Evolutionary conservation across 2,888 invertebrate genomes (phyloP).

Genomic region (Flabesymbios commensalis): DNA sequence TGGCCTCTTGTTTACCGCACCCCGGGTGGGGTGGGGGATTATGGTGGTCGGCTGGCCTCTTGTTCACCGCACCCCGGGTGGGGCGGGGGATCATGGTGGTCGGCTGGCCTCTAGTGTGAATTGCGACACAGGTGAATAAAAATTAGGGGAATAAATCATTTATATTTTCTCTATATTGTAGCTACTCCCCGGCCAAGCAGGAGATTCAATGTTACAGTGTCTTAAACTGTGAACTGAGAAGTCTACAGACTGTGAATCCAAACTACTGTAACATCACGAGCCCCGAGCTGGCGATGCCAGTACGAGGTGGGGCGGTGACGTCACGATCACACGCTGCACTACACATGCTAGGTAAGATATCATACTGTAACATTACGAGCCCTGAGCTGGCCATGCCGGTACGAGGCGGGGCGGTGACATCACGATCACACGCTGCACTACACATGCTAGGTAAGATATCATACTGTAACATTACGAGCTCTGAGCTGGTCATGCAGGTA

Average conservation of each 20-base stretch:
- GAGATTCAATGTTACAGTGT: constrained; percentile 81
- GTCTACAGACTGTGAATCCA: constrained; percentile 37
- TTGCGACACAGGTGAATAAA: too few species aligned
- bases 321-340: constrained; percentile 86
- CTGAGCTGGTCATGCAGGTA: constrained; percentile 81
- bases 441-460: constrained; percentile 73
- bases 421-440: constrained; percentile 85
- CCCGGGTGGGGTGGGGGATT: too few species aligned
- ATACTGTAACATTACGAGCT: constrained; percentile 70
- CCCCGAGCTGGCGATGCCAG: constrained; percentile 81
- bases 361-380: constrained; percentile 68
- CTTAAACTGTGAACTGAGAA: constrained; percentile 71
- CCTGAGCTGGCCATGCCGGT: constrained; percentile 83
- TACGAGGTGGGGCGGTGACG: constrained; percentile 63
- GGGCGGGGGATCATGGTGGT: too few species aligned
- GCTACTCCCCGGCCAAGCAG: constrained; percentile 9
- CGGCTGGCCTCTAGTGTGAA: too few species aligned
- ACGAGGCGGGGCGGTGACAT: constrained; percentile 61
- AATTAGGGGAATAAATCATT: too few species aligned
- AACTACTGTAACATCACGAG: constrained; percentile 68
- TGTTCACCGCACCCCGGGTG: too few species aligned
- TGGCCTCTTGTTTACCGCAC: too few species aligned
- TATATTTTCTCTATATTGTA: constrained; percentile 7
- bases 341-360: constrained; percentile 73
- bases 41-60: too few species aligned